A percentile compares a stretch with the other conserved stretches of the same genome.
These are phyloP conservation scores for Diachasmimorpha longicaudata DNA, from an alignment of 1,140 invertebrate species.

Conservation along the genomic window DNA sequence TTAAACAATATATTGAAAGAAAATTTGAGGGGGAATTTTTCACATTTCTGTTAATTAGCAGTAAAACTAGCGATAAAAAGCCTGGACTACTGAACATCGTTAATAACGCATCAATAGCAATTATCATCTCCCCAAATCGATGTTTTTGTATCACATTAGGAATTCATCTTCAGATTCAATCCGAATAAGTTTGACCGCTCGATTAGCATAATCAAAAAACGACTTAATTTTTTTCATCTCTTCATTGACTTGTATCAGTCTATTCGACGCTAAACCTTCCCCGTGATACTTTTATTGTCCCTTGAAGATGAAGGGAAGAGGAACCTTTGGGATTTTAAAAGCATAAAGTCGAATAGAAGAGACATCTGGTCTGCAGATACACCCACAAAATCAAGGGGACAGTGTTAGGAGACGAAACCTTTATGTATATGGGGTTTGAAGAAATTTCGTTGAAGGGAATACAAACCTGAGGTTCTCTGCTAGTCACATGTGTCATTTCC, in stretches of 20 bases:
- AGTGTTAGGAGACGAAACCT: not conserved
- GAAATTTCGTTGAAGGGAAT: constrained; percentile 21
- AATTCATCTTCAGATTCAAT: constrained; percentile 2
- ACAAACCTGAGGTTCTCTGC: constrained; percentile 16
- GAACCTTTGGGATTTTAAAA: not conserved
- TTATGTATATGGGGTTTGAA: constrained; percentile 10
- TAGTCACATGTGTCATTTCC: constrained; percentile 20
- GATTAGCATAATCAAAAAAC: constrained; percentile 26
- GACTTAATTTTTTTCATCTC: not conserved
- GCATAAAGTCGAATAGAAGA: not conserved
- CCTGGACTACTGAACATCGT: no score
- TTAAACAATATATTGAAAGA: no score
- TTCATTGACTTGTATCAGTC: not conserved
- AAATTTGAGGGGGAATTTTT: no score
- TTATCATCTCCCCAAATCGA: not conserved
- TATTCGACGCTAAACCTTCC: not conserved
- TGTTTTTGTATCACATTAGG: not conserved
- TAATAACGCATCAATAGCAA: no score
- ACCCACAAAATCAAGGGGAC: constrained; percentile 14
- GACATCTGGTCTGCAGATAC: constrained; percentile 37
- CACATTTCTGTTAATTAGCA: no score
- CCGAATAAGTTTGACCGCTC: constrained; percentile 22
- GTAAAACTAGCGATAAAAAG: no score
- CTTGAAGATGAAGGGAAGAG: not conserved
- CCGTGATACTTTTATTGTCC: constrained; percentile 17